Base-by-base conservation (phyloP, 2,113 vertebrate genomes). In the Psittacara wagleri region DNA sequence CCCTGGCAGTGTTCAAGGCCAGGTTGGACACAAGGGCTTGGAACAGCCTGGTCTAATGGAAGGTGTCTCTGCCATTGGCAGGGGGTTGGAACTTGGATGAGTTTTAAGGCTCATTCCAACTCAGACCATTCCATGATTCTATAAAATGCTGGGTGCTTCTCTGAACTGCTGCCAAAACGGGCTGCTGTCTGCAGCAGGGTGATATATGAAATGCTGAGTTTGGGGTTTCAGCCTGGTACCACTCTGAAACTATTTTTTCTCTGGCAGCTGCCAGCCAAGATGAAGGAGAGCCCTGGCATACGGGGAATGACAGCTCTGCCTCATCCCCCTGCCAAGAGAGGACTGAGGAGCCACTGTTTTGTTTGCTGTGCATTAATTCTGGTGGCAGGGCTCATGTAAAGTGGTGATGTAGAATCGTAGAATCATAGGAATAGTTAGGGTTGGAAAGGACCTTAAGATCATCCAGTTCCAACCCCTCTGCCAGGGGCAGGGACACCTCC, bases 261-360 rank as follows among this genome's bases (percentile, higher is more conserved):
- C 3, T 35, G 64, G 51, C 18, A 86, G 46, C n/a, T 89, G 46
- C 49, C 78, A 74, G n/a, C 27, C 15, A 33, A 46, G 31, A 51
- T 78, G 81, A 66, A 61, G 66, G 39, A 87, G 35, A 82, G 33
- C 39, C 31, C n/a, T 3, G 2, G 37, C 0, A 0, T 16, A 29
- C 0, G 0, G 13, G 70, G 41, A 43, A 29, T 0, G 0, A 16
- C 1, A 7, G 39, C 27, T 78, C 43, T 63, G 37, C 67, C 57
- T 75, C 0, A 0, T 52, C 80, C 37, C 37, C 23, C n/a, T 87
- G 90, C 82, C 54, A 51, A 41, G 78, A 72, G 41, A 43, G 46
- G 66, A 14, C 33, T 0, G 0, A 52, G 37, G 59, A 80, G 59
- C 41, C 51, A 8, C 0, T 0, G 35, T 25, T 79, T 75, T 35